Conservation (phyloP, 2,888 invertebrate species). For the Hirtodrosophila cameraria region DNA sequence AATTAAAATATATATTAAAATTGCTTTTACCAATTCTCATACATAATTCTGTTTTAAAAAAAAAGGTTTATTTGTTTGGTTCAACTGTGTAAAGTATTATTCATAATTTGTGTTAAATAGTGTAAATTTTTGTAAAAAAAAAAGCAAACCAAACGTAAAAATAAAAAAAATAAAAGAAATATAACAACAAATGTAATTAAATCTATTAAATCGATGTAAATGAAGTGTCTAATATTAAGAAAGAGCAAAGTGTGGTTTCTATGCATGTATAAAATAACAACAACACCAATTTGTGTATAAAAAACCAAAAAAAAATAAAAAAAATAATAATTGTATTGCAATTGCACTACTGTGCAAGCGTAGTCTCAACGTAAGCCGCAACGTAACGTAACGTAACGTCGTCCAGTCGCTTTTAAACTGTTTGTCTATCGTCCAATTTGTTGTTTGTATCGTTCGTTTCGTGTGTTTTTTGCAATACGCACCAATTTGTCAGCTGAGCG, state of each 20-base stretch:
- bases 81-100: slow-evolving; percentile 71
- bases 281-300: slow-evolving; percentile 20
- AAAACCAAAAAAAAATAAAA: slow-evolving; percentile 1
- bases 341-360: slow-evolving; percentile 38
- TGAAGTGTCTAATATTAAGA: slow-evolving; percentile 57
- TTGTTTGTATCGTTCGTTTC: background rate
- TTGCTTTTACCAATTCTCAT: slow-evolving; percentile 53
- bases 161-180: slow-evolving; percentile 12
- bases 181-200: slow-evolving; percentile 37
- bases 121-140: slow-evolving; percentile 73
- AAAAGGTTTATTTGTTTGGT: slow-evolving; percentile 53
- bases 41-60: slow-evolving; percentile 50
- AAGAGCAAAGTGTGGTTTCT: slow-evolving; percentile 61
- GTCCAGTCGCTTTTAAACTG: slow-evolving; percentile 47
- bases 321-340: slow-evolving; percentile 3
- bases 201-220: slow-evolving; percentile 58
- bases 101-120: slow-evolving; percentile 67
- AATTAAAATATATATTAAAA: slow-evolving; percentile 35
- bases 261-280: slow-evolving; percentile 41
- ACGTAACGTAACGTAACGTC: slow-evolving; percentile 22
- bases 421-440: slow-evolving; percentile 26
- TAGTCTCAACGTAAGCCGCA: slow-evolving; percentile 28
- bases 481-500: slow-evolving; percentile 66
- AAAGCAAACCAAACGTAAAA: slow-evolving; percentile 32
- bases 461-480: slow-evolving; percentile 70